phyloP scores from a whole-genome alignment of 1,140 invertebrate genomes.

The Bombus terrestris region DNA sequence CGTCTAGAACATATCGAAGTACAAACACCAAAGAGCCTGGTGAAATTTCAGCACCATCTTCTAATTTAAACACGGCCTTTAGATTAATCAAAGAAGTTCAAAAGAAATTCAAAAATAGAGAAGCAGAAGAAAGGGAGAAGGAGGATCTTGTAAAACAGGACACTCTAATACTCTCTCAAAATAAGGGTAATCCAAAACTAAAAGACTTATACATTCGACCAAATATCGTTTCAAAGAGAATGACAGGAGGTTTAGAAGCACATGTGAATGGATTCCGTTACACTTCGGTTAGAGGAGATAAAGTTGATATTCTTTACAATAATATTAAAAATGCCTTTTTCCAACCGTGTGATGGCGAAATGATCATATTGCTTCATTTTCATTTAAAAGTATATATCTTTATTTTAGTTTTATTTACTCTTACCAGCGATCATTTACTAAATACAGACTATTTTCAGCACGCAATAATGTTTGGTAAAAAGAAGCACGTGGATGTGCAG shows the following conservation, averaged over 20 bases:
- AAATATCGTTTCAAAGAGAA: slow-evolving; percentile 98
- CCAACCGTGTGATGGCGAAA: slow-evolving; percentile 99
- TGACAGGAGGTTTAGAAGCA: slow-evolving; percentile 95
- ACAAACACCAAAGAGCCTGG: slow-evolving; percentile 99
- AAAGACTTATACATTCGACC: slow-evolving; percentile 99
- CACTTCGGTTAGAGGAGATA: slow-evolving; percentile 98
- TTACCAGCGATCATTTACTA: not conserved
- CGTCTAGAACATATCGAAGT: slow-evolving; percentile 95
- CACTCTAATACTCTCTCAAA: slow-evolving; percentile 96
- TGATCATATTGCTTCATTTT: slow-evolving; percentile 99
- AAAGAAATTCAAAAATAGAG: slow-evolving; percentile 98
- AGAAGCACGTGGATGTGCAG: slow-evolving; percentile 99
- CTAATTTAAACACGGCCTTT: slow-evolving; percentile 98
- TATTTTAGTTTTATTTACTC: slow-evolving; percentile 6
- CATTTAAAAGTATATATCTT: slow-evolving; percentile 92
- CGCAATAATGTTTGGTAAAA: slow-evolving; percentile 99
- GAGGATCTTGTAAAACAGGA: slow-evolving; percentile 99
- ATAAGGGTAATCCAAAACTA: slow-evolving; percentile 98
- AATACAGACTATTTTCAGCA: slow-evolving; percentile 84
- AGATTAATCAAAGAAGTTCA: slow-evolving; percentile 99
- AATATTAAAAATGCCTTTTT: slow-evolving; percentile 99
- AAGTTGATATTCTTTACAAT: slow-evolving; percentile 99
- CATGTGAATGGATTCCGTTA: slow-evolving; percentile 99
- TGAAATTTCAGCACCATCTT: slow-evolving; percentile 96
- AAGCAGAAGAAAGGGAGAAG: slow-evolving; percentile 99